Evolutionary conservation across 2,113 vertebrate genomes (phyloP).

Genomic region (Stegostoma tigrinum): DNA sequence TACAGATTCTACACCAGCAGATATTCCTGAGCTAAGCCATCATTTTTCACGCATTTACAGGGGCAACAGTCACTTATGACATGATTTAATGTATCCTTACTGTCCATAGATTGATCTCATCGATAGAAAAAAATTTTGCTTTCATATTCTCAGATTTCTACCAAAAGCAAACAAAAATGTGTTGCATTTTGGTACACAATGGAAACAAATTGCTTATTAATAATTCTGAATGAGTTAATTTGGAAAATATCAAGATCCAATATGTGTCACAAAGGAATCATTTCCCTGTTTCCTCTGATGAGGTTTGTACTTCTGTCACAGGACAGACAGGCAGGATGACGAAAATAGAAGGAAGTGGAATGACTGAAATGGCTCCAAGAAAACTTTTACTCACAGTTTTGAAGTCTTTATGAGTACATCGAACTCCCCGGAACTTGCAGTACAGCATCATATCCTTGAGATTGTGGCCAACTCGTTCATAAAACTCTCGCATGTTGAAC

Average conservation of each 20-base stretch:
- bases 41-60: background rate
- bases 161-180: background rate
- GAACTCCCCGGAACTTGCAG: conserved; percentile 90
- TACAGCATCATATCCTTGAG: conserved; percentile 97
- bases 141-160: background rate
- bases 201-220: background rate
- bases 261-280: background rate
- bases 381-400: conserved; percentile 76
- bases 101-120: background rate
- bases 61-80: background rate
- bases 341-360: conserved; percentile 11
- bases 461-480: conserved; percentile 86
- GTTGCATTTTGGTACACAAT: background rate
- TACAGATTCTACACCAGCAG: background rate
- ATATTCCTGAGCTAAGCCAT: background rate
- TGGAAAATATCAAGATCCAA: background rate
- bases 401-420: conserved; percentile 86
- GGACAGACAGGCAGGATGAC: background rate
- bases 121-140: background rate
- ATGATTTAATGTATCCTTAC: background rate
- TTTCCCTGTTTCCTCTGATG: background rate
- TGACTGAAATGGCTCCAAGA: background rate
- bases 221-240: background rate
- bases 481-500: conserved; percentile 96
- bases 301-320: background rate